Conservation (phyloP, 2,113 vertebrate genomes). For the Cololabis saira region DNA sequence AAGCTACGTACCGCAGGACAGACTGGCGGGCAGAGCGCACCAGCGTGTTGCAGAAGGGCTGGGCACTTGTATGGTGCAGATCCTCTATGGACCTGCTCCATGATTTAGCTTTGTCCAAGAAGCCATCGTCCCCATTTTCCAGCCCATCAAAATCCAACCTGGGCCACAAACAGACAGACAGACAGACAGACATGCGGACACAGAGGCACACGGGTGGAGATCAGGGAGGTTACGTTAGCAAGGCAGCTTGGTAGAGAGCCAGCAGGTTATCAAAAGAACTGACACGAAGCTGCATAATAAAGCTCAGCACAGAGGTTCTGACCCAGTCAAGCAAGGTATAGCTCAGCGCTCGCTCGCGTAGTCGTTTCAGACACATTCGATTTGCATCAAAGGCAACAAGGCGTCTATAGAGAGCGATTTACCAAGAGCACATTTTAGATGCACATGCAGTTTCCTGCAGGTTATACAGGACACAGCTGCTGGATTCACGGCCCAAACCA, state of each 20-base stretch:
- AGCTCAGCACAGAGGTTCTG: slow-evolving; percentile 67
- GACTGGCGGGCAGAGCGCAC: slow-evolving; percentile 94
- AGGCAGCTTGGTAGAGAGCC: slow-evolving; percentile 67
- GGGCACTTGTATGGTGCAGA: slow-evolving; percentile 88
- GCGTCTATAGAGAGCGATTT: slow-evolving; percentile 40
- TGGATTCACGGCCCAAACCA: slow-evolving; percentile 44
- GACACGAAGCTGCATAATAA: slow-evolving; percentile 61
- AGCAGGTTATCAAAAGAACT: slow-evolving; percentile 69
- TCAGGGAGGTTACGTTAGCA: slow-evolving; percentile 59
- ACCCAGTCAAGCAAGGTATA: slow-evolving; percentile 37
- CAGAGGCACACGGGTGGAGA: slow-evolving; percentile 46
- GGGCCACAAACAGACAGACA: slow-evolving; percentile 67
- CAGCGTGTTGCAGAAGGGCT: slow-evolving; percentile 92
- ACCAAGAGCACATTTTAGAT: slow-evolving; percentile 42
- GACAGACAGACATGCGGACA: slow-evolving; percentile 63
- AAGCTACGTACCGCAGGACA: slow-evolving; percentile 91
- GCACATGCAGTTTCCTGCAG: slow-evolving; percentile 54
- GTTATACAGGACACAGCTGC: slow-evolving; percentile 39
- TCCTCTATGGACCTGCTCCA: slow-evolving; percentile 99
- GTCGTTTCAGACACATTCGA: slow-evolving; percentile 42
- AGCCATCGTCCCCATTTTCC: slow-evolving; percentile 91
- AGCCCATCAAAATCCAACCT: slow-evolving; percentile 97
- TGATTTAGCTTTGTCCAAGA: slow-evolving; percentile 90
- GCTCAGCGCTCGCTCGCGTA: slow-evolving; percentile 37
- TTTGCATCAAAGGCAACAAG: slow-evolving; percentile 50